phyloP scores from a whole-genome alignment of 2,888 invertebrate species.

The Plagodis dolabraria region DNA sequence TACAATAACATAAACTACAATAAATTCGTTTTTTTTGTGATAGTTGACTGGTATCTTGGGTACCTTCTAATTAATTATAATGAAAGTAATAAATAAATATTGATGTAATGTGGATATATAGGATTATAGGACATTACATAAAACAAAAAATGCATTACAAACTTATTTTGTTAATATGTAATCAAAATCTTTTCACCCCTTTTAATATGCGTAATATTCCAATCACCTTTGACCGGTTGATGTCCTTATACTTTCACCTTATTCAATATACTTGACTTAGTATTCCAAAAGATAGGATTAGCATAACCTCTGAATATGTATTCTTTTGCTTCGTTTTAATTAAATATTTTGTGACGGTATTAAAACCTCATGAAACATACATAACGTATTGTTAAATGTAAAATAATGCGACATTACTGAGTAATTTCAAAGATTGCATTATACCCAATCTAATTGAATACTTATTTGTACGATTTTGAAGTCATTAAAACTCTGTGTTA shows the following conservation, averaged over 20 bases:
- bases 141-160: no score
- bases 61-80: no score
- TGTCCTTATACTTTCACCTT: slow-evolving; percentile 12
- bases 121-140: no score
- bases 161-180: no score
- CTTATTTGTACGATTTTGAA: no score
- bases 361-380: not conserved
- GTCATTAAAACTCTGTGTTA: no score
- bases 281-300: slow-evolving; percentile 3
- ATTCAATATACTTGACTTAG: slow-evolving; percentile 7
- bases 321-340: slow-evolving; percentile 2
- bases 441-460: no score
- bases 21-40: no score
- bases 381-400: slow-evolving; percentile 2
- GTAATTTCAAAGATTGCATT: not conserved
- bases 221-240: slow-evolving; percentile 1
- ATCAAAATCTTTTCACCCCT: not conserved
- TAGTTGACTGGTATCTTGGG: no score
- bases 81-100: no score
- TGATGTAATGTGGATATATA: no score
- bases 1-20: no score
- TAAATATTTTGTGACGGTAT: not conserved
- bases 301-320: slow-evolving; percentile 13
- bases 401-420: not conserved
- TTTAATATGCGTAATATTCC: not conserved